Base-by-base conservation (phyloP, 1,140 invertebrate species). In the Pteromalus puparum region DNA sequence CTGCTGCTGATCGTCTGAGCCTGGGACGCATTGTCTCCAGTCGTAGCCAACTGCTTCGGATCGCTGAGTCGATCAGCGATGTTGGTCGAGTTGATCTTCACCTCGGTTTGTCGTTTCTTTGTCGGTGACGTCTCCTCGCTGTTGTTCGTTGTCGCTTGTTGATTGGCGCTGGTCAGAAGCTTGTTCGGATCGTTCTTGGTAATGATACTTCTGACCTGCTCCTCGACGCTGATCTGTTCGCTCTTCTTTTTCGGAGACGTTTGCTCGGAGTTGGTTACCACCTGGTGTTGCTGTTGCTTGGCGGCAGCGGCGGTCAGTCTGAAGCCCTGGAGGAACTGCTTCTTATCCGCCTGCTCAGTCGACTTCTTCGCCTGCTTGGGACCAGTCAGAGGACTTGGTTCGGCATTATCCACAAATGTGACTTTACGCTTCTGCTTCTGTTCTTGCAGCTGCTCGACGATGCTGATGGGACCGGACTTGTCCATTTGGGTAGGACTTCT, bases 311-410 rank as follows among this genome's bases (percentile, higher is more conserved):
- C 88, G 1, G 90, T 86, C 6, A 92, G 79, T 9, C 91, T 88
- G 26, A 92, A 91, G 68, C 89, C 84, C 7, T 92, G 91, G 2
- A 92, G 82, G 18, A 92, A 91, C 21, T 91, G 89, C 38, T 91
- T 92, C 15, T 92, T 92, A 1, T 89, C 90, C 7, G 87, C 86
- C 15, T 89, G 88, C 5, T 92, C 91, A 0, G 85, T 85, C 0
- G 86, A 34, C 46, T 87, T 89, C 21, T 90, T 90, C 0, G 81
- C 12, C 18, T 79, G 72, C 21, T 91, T 91, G 0, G 81, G 5
- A 34, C 86, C 48, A 6, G 53, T 87, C 24, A 88, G 88, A 24
- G 88, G 89, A 6, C 53, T 85, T 28, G 89, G 87, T 12, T 68
- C 12, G 12, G 53, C 9, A n/a, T 81, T 84, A 24, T 91, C 89